Evolutionary conservation across 2,113 vertebrate species (phyloP), one percentile per base, ranked within the genome.

Genomic region (Picathartes gymnocephalus): DNA sequence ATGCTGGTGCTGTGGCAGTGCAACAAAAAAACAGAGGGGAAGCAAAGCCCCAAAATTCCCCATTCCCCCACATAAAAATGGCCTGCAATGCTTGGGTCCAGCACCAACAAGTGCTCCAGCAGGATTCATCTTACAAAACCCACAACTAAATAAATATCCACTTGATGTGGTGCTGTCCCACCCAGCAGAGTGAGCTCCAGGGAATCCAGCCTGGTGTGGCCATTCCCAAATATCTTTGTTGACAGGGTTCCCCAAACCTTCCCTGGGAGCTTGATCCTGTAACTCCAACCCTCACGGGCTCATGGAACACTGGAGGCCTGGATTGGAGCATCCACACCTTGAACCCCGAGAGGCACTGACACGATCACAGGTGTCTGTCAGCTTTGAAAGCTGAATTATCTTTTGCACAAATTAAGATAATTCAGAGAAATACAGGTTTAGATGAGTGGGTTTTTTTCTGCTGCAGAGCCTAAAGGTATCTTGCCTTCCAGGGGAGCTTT

Each of bases 41-140:
- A 15, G 56, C 10, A 72, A 35, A 80, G 6, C 11, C 45, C n/a
- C 48, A 0, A 27, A 23, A 76, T 77, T 65, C 54, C n/a, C 37
- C 44, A 9, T 35, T 58, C 7, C 14, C 24, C 7, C 35, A 14
- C 11, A 7, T 0, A 39, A 39, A 48, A 53, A 0, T 1, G 1
- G 4, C 22, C 51, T 39, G 28, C 4, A 48, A 15, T 7, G 39
- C 53, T 19, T 30, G 24, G 51, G 71, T n/a, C 21, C 21, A 33
- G 33, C 53, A 76, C 2, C 27, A 54, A 25, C 28, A 48, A 27
- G 21, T n/a, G 44, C 57, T 51, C 22, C 28, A 56, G 21, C 14
- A 35, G 33, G 4, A 31, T 14, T 37, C 12, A 28, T 2, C 39
- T 13, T 4, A 28, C 7, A 9, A 40, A 60, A 76, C 18, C 13